phyloP scores from a whole-genome alignment of 2,888 invertebrate genomes.

The Temnothorax rugatulus region DNA sequence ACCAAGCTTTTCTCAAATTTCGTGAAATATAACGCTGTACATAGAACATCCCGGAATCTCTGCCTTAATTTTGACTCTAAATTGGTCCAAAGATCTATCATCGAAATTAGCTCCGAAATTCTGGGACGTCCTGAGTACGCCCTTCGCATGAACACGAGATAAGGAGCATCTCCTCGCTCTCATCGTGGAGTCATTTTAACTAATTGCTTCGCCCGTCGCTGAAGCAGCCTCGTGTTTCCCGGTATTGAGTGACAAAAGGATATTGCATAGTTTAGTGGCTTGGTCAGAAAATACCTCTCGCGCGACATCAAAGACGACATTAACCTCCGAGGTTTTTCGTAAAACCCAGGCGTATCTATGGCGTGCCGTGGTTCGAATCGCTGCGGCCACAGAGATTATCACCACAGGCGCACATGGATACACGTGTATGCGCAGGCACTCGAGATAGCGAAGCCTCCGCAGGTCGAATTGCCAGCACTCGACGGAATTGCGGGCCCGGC shows the following conservation, averaged over 20 bases:
- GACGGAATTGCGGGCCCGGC: slow-evolving; percentile 45
- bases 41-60: not conserved
- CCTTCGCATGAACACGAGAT: slow-evolving; percentile 13
- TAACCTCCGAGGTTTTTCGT: slow-evolving; percentile 23
- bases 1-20: not conserved
- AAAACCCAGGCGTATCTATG: not conserved
- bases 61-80: not conserved
- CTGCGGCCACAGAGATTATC: slow-evolving; percentile 32
- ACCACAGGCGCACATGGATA: slow-evolving; percentile 1
- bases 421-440: not conserved
- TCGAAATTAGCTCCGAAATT: slow-evolving; percentile 35
- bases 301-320: slow-evolving; percentile 23
- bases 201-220: slow-evolving; percentile 14
- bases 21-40: not conserved
- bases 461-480: slow-evolving; percentile 46
- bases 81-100: not conserved
- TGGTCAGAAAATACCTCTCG: not conserved
- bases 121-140: not conserved
- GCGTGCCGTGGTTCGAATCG: slow-evolving; percentile 22
- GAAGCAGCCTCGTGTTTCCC: slow-evolving; percentile 23
- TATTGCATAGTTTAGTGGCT: slow-evolving; percentile 35
- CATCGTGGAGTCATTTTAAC: slow-evolving; percentile 34
- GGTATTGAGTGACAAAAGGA: slow-evolving; percentile 45
- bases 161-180: slow-evolving; percentile 11
- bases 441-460: slow-evolving; percentile 39